These are phyloP conservation scores for Drosophila nigrodunni DNA, from an alignment of 1,140 invertebrate species.

Conservation along the genomic window DNA sequence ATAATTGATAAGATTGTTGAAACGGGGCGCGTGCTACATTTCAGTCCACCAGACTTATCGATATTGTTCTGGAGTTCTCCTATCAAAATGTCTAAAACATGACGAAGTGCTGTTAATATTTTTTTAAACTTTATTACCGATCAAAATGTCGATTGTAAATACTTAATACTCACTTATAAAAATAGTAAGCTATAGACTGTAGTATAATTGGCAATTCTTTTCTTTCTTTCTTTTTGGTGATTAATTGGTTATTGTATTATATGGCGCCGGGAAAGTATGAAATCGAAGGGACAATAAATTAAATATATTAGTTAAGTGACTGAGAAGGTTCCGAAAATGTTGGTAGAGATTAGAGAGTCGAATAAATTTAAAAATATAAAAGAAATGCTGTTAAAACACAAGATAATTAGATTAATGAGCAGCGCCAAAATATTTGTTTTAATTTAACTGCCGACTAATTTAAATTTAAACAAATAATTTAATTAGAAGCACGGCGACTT, in stretches of 20 bases:
- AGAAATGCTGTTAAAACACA: not conserved
- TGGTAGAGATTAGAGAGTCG: not conserved
- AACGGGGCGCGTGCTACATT: constrained; percentile 34
- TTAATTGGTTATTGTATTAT: constrained; percentile 8
- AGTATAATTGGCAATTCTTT: not conserved
- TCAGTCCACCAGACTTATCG: constrained; percentile 17
- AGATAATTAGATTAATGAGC: too few species aligned
- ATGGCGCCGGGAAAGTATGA: not conserved
- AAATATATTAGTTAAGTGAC: too few species aligned
- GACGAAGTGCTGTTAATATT: constrained; percentile 18
- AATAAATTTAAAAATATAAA: too few species aligned
- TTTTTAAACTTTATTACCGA: constrained; percentile 24
- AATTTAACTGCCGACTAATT: not conserved
- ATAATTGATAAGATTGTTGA: constrained; percentile 30
- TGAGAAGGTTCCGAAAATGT: not conserved
- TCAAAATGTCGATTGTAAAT: constrained; percentile 13
- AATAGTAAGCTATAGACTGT: too few species aligned
- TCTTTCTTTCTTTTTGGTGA: not conserved
- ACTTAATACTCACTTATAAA: constrained; percentile 1
- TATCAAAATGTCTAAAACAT: constrained; percentile 40
- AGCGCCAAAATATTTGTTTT: too few species aligned
- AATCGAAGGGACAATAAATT: not conserved
- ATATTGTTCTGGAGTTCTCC: constrained; percentile 14
- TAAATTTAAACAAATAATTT: not conserved
- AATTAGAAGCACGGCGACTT: too few species aligned